A percentile compares a stretch with the other conserved stretches of the same genome.
phyloP scores from a whole-genome alignment of 2,113 vertebrate species.

The Dasypus novemcinctus region DNA sequence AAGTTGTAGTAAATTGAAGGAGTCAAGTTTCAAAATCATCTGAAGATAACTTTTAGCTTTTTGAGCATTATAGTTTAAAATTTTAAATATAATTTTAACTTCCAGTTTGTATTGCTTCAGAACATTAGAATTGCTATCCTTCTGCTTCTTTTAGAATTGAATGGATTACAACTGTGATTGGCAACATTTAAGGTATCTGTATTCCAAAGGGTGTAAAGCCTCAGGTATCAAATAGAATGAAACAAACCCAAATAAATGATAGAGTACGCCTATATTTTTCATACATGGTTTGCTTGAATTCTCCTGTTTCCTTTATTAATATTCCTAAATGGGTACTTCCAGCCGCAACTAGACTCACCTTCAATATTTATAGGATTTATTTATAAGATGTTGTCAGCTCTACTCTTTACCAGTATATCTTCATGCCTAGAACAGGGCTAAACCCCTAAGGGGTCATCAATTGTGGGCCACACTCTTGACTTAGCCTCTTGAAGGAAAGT shows the following conservation, averaged over 20 bases:
- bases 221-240: background rate
- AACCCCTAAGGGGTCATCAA: background rate
- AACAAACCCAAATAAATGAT: slow-evolving; percentile 22
- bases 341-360: background rate
- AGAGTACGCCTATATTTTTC: background rate
- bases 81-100: slow-evolving; percentile 30
- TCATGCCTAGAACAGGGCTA: background rate
- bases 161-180: background rate
- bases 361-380: background rate
- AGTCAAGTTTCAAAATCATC: slow-evolving; percentile 27
- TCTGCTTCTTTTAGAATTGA: slow-evolving; percentile 17
- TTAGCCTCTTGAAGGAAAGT: background rate
- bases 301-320: slow-evolving; percentile 35
- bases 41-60: slow-evolving; percentile 43
- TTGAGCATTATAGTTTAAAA: slow-evolving; percentile 48
- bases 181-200: background rate
- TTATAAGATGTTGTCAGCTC: slow-evolving; percentile 20
- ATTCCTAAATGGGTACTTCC: background rate
- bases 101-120: slow-evolving; percentile 42
- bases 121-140: background rate
- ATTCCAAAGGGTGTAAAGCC: slow-evolving; percentile 31
- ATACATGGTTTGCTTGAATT: slow-evolving; percentile 18
- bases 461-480: slow-evolving; percentile 20
- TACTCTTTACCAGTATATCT: background rate
- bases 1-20: slow-evolving; percentile 49